phyloP scores from a whole-genome alignment of 2,797 vertebrate genomes.

The Hipposideros larvatus region DNA sequence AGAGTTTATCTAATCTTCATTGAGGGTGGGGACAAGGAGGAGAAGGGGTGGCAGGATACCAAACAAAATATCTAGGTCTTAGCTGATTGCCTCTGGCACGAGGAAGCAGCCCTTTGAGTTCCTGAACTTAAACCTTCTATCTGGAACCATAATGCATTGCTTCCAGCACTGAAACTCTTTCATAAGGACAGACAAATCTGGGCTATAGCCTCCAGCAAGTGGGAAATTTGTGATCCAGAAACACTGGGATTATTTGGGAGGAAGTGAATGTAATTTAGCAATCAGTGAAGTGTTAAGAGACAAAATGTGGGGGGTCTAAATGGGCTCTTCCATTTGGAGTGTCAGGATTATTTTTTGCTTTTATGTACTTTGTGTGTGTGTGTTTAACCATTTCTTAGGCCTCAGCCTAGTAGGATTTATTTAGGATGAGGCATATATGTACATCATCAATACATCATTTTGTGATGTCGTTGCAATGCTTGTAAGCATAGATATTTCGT shows the following conservation, averaged over 20 bases:
- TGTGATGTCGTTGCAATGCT: slow-evolving; percentile 25
- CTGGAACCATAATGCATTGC: slow-evolving; percentile 61
- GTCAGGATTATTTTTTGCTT: background rate
- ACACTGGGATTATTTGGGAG: slow-evolving; percentile 65
- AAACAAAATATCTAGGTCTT: slow-evolving; percentile 16
- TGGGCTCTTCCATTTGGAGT: slow-evolving; percentile 29
- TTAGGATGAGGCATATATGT: background rate
- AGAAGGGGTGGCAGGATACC: background rate
- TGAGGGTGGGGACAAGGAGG: no score
- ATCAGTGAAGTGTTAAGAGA: slow-evolving; percentile 85
- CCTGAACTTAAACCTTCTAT: slow-evolving; percentile 61
- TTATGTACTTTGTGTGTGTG: background rate
- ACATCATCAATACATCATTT: background rate
- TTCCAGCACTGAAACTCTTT: background rate
- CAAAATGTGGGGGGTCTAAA: slow-evolving; percentile 76
- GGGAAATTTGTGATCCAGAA: slow-evolving; percentile 79
- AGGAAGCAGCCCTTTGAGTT: slow-evolving; percentile 51
- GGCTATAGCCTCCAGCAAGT: slow-evolving; percentile 55
- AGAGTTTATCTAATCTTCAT: background rate
- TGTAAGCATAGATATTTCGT: background rate
- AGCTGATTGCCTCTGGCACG: background rate
- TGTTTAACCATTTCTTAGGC: slow-evolving; percentile 20
- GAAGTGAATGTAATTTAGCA: slow-evolving; percentile 84
- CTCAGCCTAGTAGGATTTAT: slow-evolving; percentile 10
- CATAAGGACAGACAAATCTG: slow-evolving; percentile 59